Percentiles rank a stretch among this genome's conserved stretches.
Evolutionary conservation across 1,140 invertebrate genomes (phyloP).

Genomic region (Ceratina japonica): DNA sequence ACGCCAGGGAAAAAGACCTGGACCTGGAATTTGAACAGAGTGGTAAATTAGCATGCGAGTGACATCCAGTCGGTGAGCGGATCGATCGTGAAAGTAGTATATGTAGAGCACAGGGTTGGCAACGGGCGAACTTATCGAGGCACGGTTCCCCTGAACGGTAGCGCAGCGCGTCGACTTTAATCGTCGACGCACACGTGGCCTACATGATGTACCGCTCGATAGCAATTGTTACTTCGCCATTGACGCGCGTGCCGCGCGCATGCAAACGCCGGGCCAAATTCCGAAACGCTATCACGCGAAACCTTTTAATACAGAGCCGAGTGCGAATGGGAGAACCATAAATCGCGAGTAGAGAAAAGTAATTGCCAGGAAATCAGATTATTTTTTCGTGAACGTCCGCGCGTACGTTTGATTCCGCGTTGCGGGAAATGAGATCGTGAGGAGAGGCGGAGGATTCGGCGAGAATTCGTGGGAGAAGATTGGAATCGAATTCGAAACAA

Average conservation of each 20-base stretch:
- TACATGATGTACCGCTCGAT: slow-evolving; percentile 25
- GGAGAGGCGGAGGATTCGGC: background rate
- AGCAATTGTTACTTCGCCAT: slow-evolving; percentile 25
- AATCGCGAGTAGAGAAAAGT: too few relatives aligned
- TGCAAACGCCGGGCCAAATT: background rate
- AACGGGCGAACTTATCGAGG: background rate
- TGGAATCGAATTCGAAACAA: background rate
- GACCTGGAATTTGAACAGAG: too few relatives aligned
- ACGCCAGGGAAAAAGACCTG: too few relatives aligned
- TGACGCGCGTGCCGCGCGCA: background rate
- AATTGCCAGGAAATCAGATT: too few relatives aligned
- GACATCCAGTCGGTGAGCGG: background rate
- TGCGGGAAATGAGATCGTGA: too few relatives aligned
- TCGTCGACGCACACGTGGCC: background rate
- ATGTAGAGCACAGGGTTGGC: background rate
- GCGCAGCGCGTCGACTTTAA: slow-evolving; percentile 19
- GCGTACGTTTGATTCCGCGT: too few relatives aligned
- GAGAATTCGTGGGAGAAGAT: background rate
- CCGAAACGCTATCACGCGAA: slow-evolving; percentile 9
- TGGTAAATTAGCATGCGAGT: background rate
- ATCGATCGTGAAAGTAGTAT: background rate
- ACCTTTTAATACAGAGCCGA: too few relatives aligned
- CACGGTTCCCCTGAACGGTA: slow-evolving; percentile 10
- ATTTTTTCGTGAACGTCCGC: too few relatives aligned
- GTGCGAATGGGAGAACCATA: too few relatives aligned